Base-by-base conservation (phyloP, 2,888 invertebrate genomes). In the Hydroisotoma schaefferi region DNA sequence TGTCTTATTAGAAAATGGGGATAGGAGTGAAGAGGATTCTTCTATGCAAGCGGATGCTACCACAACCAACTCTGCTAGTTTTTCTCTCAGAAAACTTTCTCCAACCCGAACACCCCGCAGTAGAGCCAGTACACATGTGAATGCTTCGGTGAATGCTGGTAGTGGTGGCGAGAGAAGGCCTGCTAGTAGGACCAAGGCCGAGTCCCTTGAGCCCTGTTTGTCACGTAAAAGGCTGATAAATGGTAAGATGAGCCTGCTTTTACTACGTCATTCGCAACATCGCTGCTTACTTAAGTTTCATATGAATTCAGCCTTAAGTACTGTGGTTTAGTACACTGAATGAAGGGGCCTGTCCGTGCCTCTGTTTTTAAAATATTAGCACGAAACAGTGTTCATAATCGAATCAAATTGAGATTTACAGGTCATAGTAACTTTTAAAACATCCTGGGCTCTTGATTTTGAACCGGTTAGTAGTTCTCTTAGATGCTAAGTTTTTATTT, bases 201-300 rank as follows among this genome's bases (percentile, higher is more conserved):
- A 60, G 44, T 56, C 60, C 60, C 60, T 56, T 44, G 52, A 49
- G 53, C 38, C 60, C 51, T 67, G 67, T 61, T 60, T 59, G 58
- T 65, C 67, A 60, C 67, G 62, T 59, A 59, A 64, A 60, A 61
- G 62, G 55, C 63, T 67, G 61, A 67, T 64, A 65, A 62, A 66
- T 58, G 64, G 66, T 66, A 59, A 57, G 63, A 53, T 20, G 28
- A 47, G 43, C 49, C 49, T 2, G 22, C 28, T 43, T 29, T 37
- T 40, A 47, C 49, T n/a, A 40, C 43, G 46, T 46, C 46, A 46
- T 46, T 46, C 46, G 25, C 12, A 46, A 12, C 23, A 8, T n/a
- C 43, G n/a, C n/a, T n/a, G n/a, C n/a, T n/a, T n/a, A n/a, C n/a
- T n/a, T n/a, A n/a, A n/a, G n/a, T n/a, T n/a, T n/a, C n/a, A n/a